Percentiles rank a stretch among this genome's conserved stretches.
Conservation (phyloP, 2,888 invertebrate species). For the Lissonota sp. region DNA sequence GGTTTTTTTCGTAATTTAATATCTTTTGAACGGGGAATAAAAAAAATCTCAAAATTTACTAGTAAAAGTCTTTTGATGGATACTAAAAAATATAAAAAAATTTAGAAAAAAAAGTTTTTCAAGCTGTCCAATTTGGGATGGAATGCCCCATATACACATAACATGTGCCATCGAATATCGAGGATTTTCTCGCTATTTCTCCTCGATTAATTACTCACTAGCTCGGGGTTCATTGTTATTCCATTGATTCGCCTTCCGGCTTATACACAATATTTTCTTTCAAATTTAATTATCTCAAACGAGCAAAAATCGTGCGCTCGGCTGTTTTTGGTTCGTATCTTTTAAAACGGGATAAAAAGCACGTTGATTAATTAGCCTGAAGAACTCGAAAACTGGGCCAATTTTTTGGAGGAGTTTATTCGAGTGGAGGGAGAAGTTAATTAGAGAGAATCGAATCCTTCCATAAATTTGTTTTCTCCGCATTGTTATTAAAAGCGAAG, state of each 20-base stretch:
- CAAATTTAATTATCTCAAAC: background rate
- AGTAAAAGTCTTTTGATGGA: too few species aligned
- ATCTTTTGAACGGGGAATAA: too few species aligned
- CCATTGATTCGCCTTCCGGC: background rate
- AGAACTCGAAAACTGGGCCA: too few species aligned
- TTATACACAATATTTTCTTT: background rate
- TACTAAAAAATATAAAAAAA: too few species aligned
- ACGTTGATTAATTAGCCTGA: too few species aligned
- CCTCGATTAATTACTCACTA: slow-evolving; percentile 15
- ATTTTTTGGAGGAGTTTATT: background rate
- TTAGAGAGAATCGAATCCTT: background rate
- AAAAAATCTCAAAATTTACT: too few species aligned
- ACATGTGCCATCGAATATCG: slow-evolving; percentile 17
- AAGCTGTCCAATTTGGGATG: too few species aligned
- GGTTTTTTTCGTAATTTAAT: too few species aligned
- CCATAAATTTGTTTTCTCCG: background rate
- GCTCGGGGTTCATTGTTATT: background rate
- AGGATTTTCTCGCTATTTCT: slow-evolving; percentile 7
- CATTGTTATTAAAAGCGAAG: too few species aligned
- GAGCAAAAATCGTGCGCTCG: background rate
- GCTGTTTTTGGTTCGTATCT: too few species aligned
- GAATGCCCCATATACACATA: background rate
- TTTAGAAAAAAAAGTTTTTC: too few species aligned
- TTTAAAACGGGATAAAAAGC: too few species aligned
- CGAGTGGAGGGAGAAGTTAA: background rate